These are phyloP conservation scores for Neosilurus mollespiculum DNA, from an alignment of 2,797 vertebrate species.

Conservation along the genomic window DNA sequence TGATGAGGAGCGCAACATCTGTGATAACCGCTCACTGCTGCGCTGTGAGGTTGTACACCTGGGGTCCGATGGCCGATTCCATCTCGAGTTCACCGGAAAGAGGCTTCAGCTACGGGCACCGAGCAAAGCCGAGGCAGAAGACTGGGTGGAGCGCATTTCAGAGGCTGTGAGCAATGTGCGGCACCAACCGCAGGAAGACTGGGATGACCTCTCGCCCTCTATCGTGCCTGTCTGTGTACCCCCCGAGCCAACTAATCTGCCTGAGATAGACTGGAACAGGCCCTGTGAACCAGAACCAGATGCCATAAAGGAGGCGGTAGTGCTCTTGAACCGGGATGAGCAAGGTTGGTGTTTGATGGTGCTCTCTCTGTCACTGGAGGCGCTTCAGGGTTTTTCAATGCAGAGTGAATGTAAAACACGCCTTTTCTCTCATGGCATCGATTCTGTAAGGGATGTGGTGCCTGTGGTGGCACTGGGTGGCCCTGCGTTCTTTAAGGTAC, in stretches of 20 bases:
- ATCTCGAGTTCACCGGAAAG: slow-evolving; percentile 82
- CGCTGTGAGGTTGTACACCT: slow-evolving; percentile 82
- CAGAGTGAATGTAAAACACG: slow-evolving; percentile 76
- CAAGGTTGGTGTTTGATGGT: slow-evolving; percentile 79
- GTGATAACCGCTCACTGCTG: slow-evolving; percentile 86
- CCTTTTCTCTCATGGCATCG: slow-evolving; percentile 74
- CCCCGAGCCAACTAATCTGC: slow-evolving; percentile 23
- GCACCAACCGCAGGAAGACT: slow-evolving; percentile 73
- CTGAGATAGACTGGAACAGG: slow-evolving; percentile 74
- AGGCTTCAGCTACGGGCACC: slow-evolving; percentile 82
- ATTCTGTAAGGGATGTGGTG: slow-evolving; percentile 87
- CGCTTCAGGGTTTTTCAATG: slow-evolving; percentile 80
- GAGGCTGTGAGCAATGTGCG: slow-evolving; percentile 86
- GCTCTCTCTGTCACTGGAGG: slow-evolving; percentile 88
- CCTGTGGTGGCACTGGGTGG: slow-evolving; percentile 86
- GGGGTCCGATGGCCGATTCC: slow-evolving; percentile 83
- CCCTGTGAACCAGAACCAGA: slow-evolving; percentile 76
- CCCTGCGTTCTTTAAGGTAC: slow-evolving; percentile 81
- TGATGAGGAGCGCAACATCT: slow-evolving; percentile 80
- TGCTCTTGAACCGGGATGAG: slow-evolving; percentile 76
- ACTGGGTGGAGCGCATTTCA: slow-evolving; percentile 90
- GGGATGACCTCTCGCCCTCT: not conserved
- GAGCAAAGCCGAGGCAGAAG: slow-evolving; percentile 81
- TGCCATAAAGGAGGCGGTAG: slow-evolving; percentile 86
- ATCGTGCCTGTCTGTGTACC: slow-evolving; percentile 49